Percentiles rank a stretch among this genome's conserved stretches.
Conservation (phyloP, 2,113 vertebrate genomes). For the Hippocampus barbouri region DNA sequence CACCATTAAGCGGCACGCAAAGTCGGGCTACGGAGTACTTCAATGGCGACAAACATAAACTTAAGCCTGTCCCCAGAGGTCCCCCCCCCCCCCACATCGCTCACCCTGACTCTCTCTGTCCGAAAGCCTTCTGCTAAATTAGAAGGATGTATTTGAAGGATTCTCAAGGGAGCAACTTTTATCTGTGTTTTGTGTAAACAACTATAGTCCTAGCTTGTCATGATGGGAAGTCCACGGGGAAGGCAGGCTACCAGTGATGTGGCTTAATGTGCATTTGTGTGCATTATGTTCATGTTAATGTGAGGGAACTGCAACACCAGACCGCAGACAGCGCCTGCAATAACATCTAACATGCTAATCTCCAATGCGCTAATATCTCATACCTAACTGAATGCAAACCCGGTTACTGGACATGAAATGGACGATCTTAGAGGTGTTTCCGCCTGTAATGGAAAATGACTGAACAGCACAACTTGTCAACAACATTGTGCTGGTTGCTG, state of each 20-base stretch:
- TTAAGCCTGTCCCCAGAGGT: constrained; percentile 52
- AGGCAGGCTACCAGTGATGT: neutral
- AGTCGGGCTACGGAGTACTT: constrained; percentile 62
- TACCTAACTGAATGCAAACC: constrained; percentile 58
- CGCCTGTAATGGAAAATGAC: neutral
- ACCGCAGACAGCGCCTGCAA: constrained; percentile 35
- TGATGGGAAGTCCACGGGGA: constrained; percentile 39
- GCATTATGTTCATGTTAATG: constrained; percentile 19
- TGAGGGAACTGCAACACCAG: constrained; percentile 29
- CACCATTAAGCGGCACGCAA: constrained; percentile 64
- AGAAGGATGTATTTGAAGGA: constrained; percentile 46
- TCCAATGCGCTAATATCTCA: constrained; percentile 53
- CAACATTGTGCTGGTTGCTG: neutral
- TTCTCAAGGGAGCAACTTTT: constrained; percentile 32
- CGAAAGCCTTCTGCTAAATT: constrained; percentile 36
- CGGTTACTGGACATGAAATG: constrained; percentile 11
- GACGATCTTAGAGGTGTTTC: neutral
- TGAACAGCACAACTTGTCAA: neutral
- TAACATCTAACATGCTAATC: constrained; percentile 42
- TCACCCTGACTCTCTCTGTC: constrained; percentile 38
- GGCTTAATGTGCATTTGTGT: constrained; percentile 28
- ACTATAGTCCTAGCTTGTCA: constrained; percentile 35
- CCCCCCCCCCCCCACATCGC: constrained; percentile 40
- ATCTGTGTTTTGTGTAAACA: constrained; percentile 43
- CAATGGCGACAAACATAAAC: constrained; percentile 68